Evolutionary conservation across 2,797 vertebrate genomes (phyloP), one percentile per base, ranked within the genome.

Genomic region (Periparus ater): DNA sequence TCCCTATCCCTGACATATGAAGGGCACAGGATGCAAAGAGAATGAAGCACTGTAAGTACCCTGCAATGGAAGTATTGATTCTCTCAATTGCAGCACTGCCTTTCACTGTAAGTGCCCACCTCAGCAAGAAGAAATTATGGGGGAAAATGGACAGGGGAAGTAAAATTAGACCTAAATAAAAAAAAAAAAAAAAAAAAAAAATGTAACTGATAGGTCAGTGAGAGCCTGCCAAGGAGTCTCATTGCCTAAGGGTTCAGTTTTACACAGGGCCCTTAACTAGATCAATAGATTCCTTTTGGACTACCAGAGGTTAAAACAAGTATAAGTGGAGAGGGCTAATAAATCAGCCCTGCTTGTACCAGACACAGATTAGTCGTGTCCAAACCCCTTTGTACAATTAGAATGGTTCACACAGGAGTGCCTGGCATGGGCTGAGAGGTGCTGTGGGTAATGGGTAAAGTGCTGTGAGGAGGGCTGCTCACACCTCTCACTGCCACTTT

Each of bases 91-190:
- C 70, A 86, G 76, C 60, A 34, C 82, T 91, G 74, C 68, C 82
- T 87, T 75, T 57, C 73, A 55, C 89, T 86, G 3, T 85, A 95
- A 96, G 80, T 96, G 88, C 51, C 51, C 82, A 91, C 83, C 74
- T 96, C 95, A 95, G 94, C 95, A 95, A 77, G 68, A 92, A 92
- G 87, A 95, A 95, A 95, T 91, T 84, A 95, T 60, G n/a, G 51
- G 15, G 40, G 8, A 48, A 95, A 94, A 80, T 73, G 92, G 63
- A 71, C 77, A 44, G 26, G 18, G 60, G 60, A 96, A 91, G 80
- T 84, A 78, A 94, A 93, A 91, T 91, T 86, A 90, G 66, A 77
- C 48, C 44, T 78, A 72, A 82, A 78, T 40, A 22, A 25, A 60
- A 61, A 36, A 74, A 14, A 48, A 47, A 60, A 50, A 65, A 22